Conservation (phyloP, 2,113 vertebrate species). For the Sylvietta virens region DNA sequence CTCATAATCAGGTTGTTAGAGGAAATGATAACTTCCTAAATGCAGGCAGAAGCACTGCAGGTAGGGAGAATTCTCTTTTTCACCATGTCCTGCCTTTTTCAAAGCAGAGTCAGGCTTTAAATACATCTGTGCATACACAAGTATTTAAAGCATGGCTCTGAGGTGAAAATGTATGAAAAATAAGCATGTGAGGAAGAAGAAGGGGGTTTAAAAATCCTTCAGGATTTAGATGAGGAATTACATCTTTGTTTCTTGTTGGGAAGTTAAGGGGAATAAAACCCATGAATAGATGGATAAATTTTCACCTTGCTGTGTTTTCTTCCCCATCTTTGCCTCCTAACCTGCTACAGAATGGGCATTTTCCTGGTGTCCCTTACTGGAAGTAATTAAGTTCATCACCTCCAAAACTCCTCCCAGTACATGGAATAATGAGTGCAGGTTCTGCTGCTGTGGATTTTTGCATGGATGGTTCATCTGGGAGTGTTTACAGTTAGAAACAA, state of each 20-base stretch:
- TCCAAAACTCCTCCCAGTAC: neutral
- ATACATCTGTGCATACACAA: neutral
- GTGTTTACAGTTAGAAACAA: neutral
- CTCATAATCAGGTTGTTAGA: neutral
- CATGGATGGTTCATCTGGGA: neutral
- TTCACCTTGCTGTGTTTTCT: neutral
- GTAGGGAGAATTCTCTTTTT: neutral
- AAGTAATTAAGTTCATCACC: neutral
- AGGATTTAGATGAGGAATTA: neutral
- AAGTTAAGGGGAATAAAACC: neutral
- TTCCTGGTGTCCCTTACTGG: neutral
- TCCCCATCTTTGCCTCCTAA: neutral
- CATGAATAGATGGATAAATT: neutral
- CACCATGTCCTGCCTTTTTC: neutral
- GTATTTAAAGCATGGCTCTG: neutral
- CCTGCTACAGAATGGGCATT: neutral
- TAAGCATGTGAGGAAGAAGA: neutral
- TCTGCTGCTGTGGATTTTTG: neutral
- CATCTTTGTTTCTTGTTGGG: neutral
- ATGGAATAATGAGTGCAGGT: neutral
- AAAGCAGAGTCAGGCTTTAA: neutral
- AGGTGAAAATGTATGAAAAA: neutral
- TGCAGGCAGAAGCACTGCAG: neutral
- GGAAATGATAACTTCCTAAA: neutral
- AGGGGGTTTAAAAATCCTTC: neutral